These are phyloP conservation scores for Drosophila novamexicana DNA, from an alignment of 1,140 invertebrate genomes.

Conservation along the genomic window DNA sequence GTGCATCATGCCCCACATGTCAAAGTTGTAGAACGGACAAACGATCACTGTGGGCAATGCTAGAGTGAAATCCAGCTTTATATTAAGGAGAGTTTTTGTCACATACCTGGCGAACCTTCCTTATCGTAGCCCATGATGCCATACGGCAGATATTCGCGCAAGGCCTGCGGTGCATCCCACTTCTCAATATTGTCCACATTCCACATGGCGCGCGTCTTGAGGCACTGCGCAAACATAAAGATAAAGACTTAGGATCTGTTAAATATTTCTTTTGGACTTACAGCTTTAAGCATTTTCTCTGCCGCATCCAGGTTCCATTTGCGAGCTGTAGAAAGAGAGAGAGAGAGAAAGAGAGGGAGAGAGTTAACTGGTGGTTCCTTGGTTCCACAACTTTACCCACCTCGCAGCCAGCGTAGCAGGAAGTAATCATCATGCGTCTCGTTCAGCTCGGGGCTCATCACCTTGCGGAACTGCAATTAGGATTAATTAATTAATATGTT, in stretches of 20 bases:
- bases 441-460: constrained; percentile 87
- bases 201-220: constrained; percentile 86
- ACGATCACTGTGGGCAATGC: constrained; percentile 87
- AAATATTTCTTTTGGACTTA: constrained; percentile 22
- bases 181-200: constrained; percentile 88
- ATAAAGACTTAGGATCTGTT: not conserved
- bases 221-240: constrained; percentile 35
- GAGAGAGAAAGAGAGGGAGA: not conserved
- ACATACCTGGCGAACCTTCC: constrained; percentile 91
- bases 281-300: constrained; percentile 93
- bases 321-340: constrained; percentile 86
- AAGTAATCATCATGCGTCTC: constrained; percentile 92
- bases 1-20: constrained; percentile 92
- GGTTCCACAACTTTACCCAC: constrained; percentile 85
- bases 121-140: constrained; percentile 92
- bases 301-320: constrained; percentile 92
- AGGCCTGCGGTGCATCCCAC: constrained; percentile 90
- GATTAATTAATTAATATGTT: not conserved
- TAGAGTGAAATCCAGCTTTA: not conserved
- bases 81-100: accelerated
- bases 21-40: constrained; percentile 90
- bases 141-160: constrained; percentile 90
- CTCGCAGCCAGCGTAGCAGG: constrained; percentile 92
- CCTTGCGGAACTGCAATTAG: constrained; percentile 88
- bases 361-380: not conserved